A percentile compares a stretch with the other conserved stretches of the same genome.
Conservation (phyloP, 2,113 vertebrate species). For the Sciurus niger region DNA sequence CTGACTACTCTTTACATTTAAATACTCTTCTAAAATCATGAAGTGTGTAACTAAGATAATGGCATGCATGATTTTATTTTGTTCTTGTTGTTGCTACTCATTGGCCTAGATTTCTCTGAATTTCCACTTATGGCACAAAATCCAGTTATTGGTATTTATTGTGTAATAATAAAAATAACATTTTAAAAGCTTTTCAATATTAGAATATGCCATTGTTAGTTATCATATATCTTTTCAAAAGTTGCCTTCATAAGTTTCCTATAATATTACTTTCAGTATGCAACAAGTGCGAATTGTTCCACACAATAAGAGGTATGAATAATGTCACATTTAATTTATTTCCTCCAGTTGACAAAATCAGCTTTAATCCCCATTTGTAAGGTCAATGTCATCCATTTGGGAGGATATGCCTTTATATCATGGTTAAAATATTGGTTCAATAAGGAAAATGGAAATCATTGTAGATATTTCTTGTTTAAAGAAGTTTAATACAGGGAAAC, state of each 20-base stretch:
- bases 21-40: slow-evolving; percentile 4
- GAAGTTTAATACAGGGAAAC: not conserved
- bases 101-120: not conserved
- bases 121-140: slow-evolving; percentile 41
- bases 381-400: not conserved
- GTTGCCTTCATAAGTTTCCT: slow-evolving; percentile 22
- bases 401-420: not conserved
- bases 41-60: not conserved
- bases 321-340: slow-evolving; percentile 16
- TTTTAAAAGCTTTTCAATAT: slow-evolving; percentile 16
- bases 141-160: not conserved
- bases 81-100: not conserved
- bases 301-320: not conserved
- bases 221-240: slow-evolving; percentile 40
- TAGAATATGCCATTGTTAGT: not conserved
- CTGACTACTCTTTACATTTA: slow-evolving; percentile 10
- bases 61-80: slow-evolving; percentile 4
- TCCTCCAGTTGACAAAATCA: not conserved
- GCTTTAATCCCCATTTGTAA: not conserved
- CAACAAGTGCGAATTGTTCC: not conserved
- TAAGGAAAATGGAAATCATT: slow-evolving; percentile 3
- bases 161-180: not conserved
- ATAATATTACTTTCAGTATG: slow-evolving; percentile 33
- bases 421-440: slow-evolving; percentile 16
- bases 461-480: slow-evolving; percentile 20